Conservation (phyloP, 2,888 invertebrate species). For the Temnothorax ravouxi region DNA sequence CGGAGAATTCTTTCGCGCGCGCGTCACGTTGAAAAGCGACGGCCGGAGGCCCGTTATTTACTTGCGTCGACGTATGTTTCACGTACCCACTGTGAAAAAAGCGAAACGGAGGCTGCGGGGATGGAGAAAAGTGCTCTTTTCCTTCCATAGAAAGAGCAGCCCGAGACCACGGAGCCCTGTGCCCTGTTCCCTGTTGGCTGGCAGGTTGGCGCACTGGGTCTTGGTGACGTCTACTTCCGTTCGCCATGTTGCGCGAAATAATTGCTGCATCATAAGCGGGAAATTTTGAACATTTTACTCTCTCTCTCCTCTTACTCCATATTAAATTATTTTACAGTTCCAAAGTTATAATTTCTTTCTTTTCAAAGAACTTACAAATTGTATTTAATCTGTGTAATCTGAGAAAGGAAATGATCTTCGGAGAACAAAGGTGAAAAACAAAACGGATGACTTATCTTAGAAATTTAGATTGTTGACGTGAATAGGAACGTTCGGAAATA, state of each 20-base stretch:
- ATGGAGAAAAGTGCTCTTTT: constrained; percentile 79
- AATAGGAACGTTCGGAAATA: neutral
- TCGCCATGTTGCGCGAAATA: constrained; percentile 78
- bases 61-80: constrained; percentile 44
- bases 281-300: constrained; percentile 42
- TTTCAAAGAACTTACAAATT: neutral
- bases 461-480: neutral
- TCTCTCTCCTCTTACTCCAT: neutral
- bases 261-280: constrained; percentile 70
- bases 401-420: neutral
- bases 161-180: constrained; percentile 77
- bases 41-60: constrained; percentile 32
- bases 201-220: constrained; percentile 84
- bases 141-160: constrained; percentile 79
- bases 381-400: neutral
- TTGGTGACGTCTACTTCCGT: constrained; percentile 86
- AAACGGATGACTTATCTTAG: no score
- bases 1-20: constrained; percentile 46
- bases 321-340: neutral
- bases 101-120: constrained; percentile 70
- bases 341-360: neutral
- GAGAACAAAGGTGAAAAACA: no score
- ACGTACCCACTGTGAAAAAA: constrained; percentile 79
- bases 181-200: constrained; percentile 81
- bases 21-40: constrained; percentile 52